phyloP scores from a whole-genome alignment of 2,797 vertebrate genomes.

The Cyprinodon diabolis region DNA sequence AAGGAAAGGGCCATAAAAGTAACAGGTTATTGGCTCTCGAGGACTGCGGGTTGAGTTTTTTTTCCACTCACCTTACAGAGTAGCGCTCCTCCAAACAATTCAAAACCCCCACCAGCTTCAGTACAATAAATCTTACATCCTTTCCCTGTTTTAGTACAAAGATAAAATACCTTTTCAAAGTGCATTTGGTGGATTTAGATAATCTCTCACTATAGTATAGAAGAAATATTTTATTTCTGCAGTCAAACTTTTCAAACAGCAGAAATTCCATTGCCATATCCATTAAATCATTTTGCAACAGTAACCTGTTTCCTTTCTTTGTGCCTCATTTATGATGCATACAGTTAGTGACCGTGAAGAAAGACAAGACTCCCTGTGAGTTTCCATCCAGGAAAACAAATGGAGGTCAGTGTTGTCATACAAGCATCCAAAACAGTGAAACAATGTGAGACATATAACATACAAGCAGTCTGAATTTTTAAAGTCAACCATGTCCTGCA shows the following conservation, averaged over 20 bases:
- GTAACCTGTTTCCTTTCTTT: neutral
- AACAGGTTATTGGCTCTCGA: too few relatives aligned
- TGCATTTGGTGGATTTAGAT: too few relatives aligned
- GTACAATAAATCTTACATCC: too few relatives aligned
- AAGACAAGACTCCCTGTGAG: slow-evolving; percentile 13
- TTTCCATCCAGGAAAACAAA: slow-evolving; percentile 32
- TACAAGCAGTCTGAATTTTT: slow-evolving; percentile 35
- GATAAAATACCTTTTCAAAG: too few relatives aligned
- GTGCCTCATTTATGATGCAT: slow-evolving; percentile 25
- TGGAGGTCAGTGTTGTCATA: slow-evolving; percentile 24
- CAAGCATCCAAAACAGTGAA: slow-evolving; percentile 29
- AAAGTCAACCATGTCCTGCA: slow-evolving; percentile 63
- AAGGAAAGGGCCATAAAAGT: too few relatives aligned
- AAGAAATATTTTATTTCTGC: slow-evolving; percentile 15
- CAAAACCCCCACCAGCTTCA: too few relatives aligned
- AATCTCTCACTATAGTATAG: too few relatives aligned
- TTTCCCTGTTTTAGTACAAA: too few relatives aligned
- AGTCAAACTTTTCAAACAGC: slow-evolving; percentile 13
- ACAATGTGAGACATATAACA: slow-evolving; percentile 28
- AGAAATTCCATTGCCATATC: slow-evolving; percentile 22
- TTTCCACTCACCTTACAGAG: too few relatives aligned
- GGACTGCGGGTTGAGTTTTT: too few relatives aligned
- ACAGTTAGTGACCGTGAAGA: slow-evolving; percentile 10
- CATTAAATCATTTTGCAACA: slow-evolving; percentile 27
- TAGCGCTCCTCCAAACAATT: too few relatives aligned